A percentile compares a stretch with the other conserved stretches of the same genome.
These are phyloP conservation scores for Australoheros scitulus DNA, from an alignment of 2,113 vertebrate species.

Conservation along the genomic window DNA sequence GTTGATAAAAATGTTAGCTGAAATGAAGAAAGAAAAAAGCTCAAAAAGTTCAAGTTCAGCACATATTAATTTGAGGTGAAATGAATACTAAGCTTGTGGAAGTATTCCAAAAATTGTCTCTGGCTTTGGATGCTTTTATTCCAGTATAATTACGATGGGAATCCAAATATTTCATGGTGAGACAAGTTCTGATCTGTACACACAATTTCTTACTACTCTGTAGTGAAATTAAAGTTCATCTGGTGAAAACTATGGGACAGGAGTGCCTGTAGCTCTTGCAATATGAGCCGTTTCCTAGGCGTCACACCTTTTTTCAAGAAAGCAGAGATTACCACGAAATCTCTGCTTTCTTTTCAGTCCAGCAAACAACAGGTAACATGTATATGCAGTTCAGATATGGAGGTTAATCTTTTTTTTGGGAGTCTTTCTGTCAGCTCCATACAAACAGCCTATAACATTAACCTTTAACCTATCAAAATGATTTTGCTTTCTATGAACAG, in stretches of 20 bases:
- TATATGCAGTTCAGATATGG: background rate
- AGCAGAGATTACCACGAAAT: slow-evolving; percentile 43
- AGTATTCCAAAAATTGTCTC: slow-evolving; percentile 13
- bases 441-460: background rate
- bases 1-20: background rate
- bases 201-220: background rate
- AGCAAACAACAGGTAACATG: background rate
- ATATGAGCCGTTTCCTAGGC: slow-evolving; percentile 31
- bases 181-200: slow-evolving; percentile 11
- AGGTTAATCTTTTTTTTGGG: background rate
- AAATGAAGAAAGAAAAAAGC: background rate
- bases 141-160: slow-evolving; percentile 22
- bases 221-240: slow-evolving; percentile 17
- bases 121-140: slow-evolving; percentile 22
- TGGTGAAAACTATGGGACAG: background rate
- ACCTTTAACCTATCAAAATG: background rate
- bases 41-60: background rate
- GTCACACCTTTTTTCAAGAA: slow-evolving; percentile 29
- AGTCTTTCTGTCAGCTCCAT: background rate
- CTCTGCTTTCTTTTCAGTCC: slow-evolving; percentile 26
- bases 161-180: slow-evolving; percentile 21
- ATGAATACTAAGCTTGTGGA: background rate
- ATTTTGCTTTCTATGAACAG: slow-evolving; percentile 8
- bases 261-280: slow-evolving; percentile 28
- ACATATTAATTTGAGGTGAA: background rate